Evolutionary conservation across 2,797 vertebrate species (phyloP).

Genomic region (Coregonus sp.): DNA sequence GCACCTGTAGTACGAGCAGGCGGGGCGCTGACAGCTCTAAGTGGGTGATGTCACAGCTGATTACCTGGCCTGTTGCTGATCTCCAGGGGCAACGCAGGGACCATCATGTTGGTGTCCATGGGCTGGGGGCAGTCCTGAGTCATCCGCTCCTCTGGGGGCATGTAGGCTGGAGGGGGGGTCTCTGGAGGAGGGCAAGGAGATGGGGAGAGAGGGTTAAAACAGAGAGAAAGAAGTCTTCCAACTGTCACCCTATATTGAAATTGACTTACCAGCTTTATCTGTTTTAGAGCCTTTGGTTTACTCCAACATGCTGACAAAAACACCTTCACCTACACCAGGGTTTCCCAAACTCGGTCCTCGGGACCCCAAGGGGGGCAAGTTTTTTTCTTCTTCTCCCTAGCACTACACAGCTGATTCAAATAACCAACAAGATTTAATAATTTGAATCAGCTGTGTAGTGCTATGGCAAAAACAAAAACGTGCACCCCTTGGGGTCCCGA

Average conservation of each 20-base stretch:
- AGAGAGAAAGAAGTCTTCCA: not conserved
- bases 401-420: no score
- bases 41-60: conserved; percentile 35
- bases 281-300: not conserved
- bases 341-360: no score
- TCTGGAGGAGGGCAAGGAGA: conserved; percentile 72
- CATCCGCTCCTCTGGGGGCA: conserved; percentile 96
- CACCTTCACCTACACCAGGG: not conserved
- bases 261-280: not conserved
- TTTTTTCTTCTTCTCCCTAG: no score
- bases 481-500: no score
- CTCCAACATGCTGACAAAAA: not conserved
- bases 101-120: conserved; percentile 95
- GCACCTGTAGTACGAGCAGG: conserved; percentile 57
- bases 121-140: conserved; percentile 95
- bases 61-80: conserved; percentile 88
- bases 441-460: no score
- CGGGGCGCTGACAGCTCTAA: conserved; percentile 50
- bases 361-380: no score
- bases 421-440: no score
- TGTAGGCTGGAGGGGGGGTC: conserved; percentile 95
- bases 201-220: conserved; percentile 9
- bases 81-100: conserved; percentile 86
- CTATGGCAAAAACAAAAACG: no score
- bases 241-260: not conserved